These are phyloP conservation scores for Astropecten irregularis DNA, from an alignment of 53 echinoderm and acorn worm species.

Conservation along the genomic window DNA sequence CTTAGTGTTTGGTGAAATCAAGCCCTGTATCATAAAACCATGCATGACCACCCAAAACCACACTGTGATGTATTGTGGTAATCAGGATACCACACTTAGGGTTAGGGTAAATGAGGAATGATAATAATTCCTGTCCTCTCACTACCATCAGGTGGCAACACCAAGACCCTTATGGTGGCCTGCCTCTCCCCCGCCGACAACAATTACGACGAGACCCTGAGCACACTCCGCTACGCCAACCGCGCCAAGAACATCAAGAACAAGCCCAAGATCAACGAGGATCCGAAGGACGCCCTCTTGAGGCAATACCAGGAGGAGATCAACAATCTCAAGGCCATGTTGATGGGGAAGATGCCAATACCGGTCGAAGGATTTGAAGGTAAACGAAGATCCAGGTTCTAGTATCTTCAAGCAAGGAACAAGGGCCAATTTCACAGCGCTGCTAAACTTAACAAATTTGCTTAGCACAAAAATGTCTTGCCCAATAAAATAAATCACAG, in stretches of 20 bases:
- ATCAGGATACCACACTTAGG: too few species aligned
- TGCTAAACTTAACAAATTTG: too few species aligned
- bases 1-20: too few species aligned
- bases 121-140: too few species aligned
- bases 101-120: too few species aligned
- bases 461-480: too few species aligned
- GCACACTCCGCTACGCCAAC: constrained; percentile 98
- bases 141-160: constrained; percentile 94
- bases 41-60: too few species aligned
- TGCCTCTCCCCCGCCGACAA: constrained; percentile 99
- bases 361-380: constrained; percentile 82
- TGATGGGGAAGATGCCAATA: constrained; percentile 95
- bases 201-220: constrained; percentile 98
- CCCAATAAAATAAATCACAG: too few species aligned
- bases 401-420: background rate
- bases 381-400: too few species aligned
- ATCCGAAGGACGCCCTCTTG: constrained; percentile 97
- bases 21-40: too few species aligned
- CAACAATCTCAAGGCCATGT: constrained; percentile 91
- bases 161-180: constrained; percentile 99
- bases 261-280: constrained; percentile 99
- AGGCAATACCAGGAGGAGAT: constrained; percentile 98
- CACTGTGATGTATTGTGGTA: too few species aligned
- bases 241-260: constrained; percentile 99
- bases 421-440: too few species aligned